Evolutionary conservation across 2,113 vertebrate species (phyloP).

Genomic region (Scomber colias): DNA sequence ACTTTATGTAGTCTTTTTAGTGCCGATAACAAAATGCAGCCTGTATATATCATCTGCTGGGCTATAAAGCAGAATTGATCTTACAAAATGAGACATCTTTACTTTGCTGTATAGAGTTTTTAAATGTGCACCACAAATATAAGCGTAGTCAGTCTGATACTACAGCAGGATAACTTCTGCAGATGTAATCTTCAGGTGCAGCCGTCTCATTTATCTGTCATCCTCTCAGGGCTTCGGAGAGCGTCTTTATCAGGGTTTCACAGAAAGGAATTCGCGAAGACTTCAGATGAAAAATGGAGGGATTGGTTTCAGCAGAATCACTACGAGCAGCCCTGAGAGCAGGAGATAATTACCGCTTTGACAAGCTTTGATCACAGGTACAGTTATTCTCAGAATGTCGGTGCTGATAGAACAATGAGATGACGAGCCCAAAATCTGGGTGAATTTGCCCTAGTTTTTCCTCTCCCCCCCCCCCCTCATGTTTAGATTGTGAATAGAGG

Average conservation of each 20-base stretch:
- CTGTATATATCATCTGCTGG: neutral
- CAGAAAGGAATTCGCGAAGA: conserved; percentile 65
- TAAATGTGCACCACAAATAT: conserved; percentile 28
- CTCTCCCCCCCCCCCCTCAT: neutral
- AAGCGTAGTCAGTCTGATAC: conserved; percentile 17
- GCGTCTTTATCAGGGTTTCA: conserved; percentile 60
- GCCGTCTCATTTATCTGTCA: conserved; percentile 74
- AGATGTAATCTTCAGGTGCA: conserved; percentile 72
- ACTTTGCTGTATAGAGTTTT: conserved; percentile 13
- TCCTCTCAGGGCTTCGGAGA: conserved; percentile 47
- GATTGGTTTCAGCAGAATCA: conserved; percentile 73
- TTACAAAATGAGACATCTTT: conserved; percentile 16
- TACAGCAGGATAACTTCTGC: conserved; percentile 28
- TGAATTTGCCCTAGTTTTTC: conserved; percentile 53
- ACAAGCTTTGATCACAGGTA: conserved; percentile 84
- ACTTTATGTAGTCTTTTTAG: neutral
- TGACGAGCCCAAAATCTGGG: conserved; percentile 46
- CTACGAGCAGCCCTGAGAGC: conserved; percentile 63
- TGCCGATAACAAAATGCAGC: neutral
- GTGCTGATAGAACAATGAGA: conserved; percentile 75
- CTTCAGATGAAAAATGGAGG: conserved; percentile 66
- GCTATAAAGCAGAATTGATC: neutral
- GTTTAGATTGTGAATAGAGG: conserved; percentile 57
- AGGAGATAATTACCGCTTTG: conserved; percentile 77
- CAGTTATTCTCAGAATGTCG: conserved; percentile 74